A percentile compares a stretch with the other conserved stretches of the same genome.
Conservation (phyloP, 2,797 vertebrate species). For the Ispidina lecontei region DNA sequence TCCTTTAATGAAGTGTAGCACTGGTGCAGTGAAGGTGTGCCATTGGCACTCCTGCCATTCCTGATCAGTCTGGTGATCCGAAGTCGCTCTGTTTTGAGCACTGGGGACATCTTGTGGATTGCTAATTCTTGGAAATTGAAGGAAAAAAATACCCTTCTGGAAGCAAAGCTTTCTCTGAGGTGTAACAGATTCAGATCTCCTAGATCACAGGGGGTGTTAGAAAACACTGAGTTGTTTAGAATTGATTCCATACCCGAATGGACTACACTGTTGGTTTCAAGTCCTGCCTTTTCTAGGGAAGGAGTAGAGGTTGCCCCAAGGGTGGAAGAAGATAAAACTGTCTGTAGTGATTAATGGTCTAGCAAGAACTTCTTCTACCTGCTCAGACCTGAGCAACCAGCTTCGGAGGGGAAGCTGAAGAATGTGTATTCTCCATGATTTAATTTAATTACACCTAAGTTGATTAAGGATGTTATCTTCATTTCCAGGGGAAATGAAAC, state of each 20-base stretch:
- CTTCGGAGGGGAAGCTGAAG: neutral
- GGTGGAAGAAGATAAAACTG: neutral
- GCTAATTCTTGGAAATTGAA: neutral
- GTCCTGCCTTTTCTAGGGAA: neutral
- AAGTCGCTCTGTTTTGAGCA: neutral
- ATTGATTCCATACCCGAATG: neutral
- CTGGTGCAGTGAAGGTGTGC: neutral
- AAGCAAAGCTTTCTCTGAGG: neutral
- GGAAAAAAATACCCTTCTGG: neutral
- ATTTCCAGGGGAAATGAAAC: conserved; percentile 50
- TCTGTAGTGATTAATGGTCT: neutral
- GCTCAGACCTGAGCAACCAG: neutral
- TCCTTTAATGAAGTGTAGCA: neutral
- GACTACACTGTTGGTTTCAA: neutral
- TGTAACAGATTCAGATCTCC: neutral
- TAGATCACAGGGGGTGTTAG: neutral
- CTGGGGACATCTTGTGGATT: conserved; percentile 1
- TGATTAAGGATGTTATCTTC: conserved; percentile 55
- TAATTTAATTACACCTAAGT: neutral
- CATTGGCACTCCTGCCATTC: neutral
- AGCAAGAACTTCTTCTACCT: neutral
- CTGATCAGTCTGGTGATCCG: neutral
- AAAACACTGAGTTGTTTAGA: conserved; percentile 1
- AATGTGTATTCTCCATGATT: neutral
- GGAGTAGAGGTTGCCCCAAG: neutral